Base-by-base conservation (phyloP, 2,113 vertebrate species). In the Hyla sarda region DNA sequence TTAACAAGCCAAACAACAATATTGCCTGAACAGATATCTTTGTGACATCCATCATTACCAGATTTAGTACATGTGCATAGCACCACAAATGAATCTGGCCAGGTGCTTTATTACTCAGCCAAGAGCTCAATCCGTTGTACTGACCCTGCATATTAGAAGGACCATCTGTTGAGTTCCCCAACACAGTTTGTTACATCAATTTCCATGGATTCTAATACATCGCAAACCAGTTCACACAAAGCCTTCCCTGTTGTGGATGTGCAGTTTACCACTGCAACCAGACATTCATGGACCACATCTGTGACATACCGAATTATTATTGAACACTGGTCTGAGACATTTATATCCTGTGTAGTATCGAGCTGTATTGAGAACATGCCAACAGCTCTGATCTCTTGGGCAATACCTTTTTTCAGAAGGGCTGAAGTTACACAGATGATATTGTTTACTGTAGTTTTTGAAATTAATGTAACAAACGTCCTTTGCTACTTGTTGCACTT, bases 11-110 rank as follows among this genome's bases (percentile, higher is more conserved):
- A 23, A 75, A 75, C 17, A 75, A 75, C 13, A 23, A 48, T 75
- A 75, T 48, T 75, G 73, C 34, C 73, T 48, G 73, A 47, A 75
- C 34, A 5, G 71, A 73, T 34, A 73, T 75, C 73, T 75, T 75
- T 45, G 73, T 48, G 73, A 75, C 73, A 28, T 41, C 28, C 5
- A 30, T 9, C 69, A 34, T n/a, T n/a, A n/a, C n/a, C n/a, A n/a
- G n/a, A n/a, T n/a, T n/a, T n/a, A n/a, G n/a, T n/a, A n/a, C n/a
- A 37, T 72, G 69, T 72, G 69, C 69, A 2, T 72, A 72, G 30
- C 7, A 72, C 69, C 69, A 72, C 12, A 72, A 11, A 72, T 72
- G 28, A 72, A 72, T 41, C 14, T 72, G 28, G 6, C 19, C 30
- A 17, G 7, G 69, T 12, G 69, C 30, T 41, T 72, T 13, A 9